Base-by-base conservation (phyloP, 2,797 vertebrate genomes). In the Hydrophis major region DNA sequence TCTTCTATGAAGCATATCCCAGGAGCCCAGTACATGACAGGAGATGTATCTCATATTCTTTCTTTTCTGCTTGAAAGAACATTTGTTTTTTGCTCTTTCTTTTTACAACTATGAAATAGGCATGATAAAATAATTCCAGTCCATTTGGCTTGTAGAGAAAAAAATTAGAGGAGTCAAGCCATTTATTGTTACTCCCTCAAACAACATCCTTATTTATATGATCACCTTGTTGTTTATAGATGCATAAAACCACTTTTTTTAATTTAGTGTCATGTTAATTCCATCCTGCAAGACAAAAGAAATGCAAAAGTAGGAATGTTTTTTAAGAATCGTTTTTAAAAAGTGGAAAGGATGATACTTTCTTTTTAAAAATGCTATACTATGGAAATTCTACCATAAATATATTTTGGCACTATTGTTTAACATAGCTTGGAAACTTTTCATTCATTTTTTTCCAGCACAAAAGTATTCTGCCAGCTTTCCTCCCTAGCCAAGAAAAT, bases 1-100 rank as follows among this genome's bases (percentile, higher is more conserved):
- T 90, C 20, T 90, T 90, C 55, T 59, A 59, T 56, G 78, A 90
- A 90, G 69, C n/a, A 90, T 59, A 59, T 87, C 42, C 57, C 90
- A 61, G 27, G 78, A 91, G 56, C n/a, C 27, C 18, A 60, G 83
- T 12, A 87, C 56, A 56, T 42, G 56, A 91, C 69, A 63, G 91
- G 12, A 55, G 57, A 47, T 57, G 22, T 32, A 37, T 69, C 50
- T 25, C n/a, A 28, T 37, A 56, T 53, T 56, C n/a, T 92, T 78
- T 42, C 16, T 89, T 89, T 60, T 89, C 20, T 60, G 14, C 91
- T 60, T 89, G 66, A 74, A 78, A 89, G 42, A 60, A 42, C 2
- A 4, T 12, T 53, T 60, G 42, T 50, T 92, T 83, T 55, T 53
- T 61, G 12, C 13, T 37, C 4, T 88, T 83, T 55, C 22, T 27